Conservation (phyloP, 1,140 invertebrate genomes). For the Orussus abietinus region DNA sequence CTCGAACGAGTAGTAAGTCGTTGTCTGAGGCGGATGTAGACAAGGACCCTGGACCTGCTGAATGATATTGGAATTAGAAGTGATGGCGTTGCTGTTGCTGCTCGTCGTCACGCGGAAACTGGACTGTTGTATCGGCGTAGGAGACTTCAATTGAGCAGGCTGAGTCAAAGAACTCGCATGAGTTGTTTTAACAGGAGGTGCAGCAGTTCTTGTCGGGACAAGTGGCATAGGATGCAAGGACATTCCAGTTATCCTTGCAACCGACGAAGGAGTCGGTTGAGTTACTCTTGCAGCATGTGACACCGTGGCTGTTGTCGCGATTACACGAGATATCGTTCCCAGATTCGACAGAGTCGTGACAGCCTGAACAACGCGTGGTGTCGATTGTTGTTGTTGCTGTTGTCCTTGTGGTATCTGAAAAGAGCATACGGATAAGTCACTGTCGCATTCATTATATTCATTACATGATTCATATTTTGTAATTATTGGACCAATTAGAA, state of each 20-base stretch:
- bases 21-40: conserved; percentile 37
- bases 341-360: conserved; percentile 45
- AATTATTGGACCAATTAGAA: no score
- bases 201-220: conserved; percentile 33
- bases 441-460: no score
- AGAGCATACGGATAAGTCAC: no score
- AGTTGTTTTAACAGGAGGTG: conserved; percentile 39
- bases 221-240: conserved; percentile 45
- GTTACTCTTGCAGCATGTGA: conserved; percentile 37
- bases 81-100: conserved; percentile 19
- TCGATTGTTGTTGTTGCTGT: conserved; percentile 22
- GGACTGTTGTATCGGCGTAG: conserved; percentile 12
- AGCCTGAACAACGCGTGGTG: conserved; percentile 42
- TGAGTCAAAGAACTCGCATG: conserved; percentile 26
- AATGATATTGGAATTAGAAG: conserved; percentile 15
- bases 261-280: conserved; percentile 37
- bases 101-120: conserved; percentile 10
- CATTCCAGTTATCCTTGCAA: conserved; percentile 46
- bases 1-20: conserved; percentile 45
- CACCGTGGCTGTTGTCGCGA: conserved; percentile 38
- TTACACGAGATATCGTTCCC: conserved; percentile 39
- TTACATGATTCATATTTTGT: no score
- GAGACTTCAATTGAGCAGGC: conserved; percentile 24
- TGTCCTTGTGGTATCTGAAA: conserved; percentile 11
- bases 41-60: conserved; percentile 41